Evolutionary conservation across 2,888 invertebrate genomes (phyloP).

Genomic region (Myopa tessellatipennis): DNA sequence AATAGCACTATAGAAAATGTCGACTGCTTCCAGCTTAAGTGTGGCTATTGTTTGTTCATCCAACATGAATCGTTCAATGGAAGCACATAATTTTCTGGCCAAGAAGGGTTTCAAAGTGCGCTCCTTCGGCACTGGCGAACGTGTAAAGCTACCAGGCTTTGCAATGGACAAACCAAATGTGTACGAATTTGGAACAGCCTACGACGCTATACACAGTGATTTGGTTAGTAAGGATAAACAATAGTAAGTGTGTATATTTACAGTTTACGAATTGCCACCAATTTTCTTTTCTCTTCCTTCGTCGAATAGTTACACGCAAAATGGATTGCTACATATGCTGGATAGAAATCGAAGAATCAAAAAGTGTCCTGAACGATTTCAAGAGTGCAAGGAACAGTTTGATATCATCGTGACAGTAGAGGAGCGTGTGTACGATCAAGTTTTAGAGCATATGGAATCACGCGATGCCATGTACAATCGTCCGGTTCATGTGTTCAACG

Average conservation of each 20-base stretch:
- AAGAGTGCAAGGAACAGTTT: constrained; percentile 87
- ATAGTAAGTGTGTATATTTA: constrained; percentile 72
- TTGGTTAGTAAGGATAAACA: constrained; percentile 89
- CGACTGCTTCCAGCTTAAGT: constrained; percentile 70
- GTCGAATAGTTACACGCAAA: constrained; percentile 86
- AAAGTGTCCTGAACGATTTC: constrained; percentile 93
- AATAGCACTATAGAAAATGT: constrained; percentile 52
- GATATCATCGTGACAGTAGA: constrained; percentile 97
- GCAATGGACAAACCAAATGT: constrained; percentile 94
- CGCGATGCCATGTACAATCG: constrained; percentile 83
- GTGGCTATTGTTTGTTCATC: constrained; percentile 98
- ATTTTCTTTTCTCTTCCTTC: constrained; percentile 21
- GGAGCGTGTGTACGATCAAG: constrained; percentile 98
- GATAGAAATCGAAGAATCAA: constrained; percentile 98
- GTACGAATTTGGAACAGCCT: constrained; percentile 95
- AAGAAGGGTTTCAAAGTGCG: constrained; percentile 97
- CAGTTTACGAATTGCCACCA: neutral
- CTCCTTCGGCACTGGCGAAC: constrained; percentile 93
- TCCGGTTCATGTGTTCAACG: constrained; percentile 95
- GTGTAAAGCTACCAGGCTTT: constrained; percentile 96
- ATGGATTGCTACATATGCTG: constrained; percentile 97
- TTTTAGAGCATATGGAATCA: constrained; percentile 91
- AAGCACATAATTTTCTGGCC: constrained; percentile 96
- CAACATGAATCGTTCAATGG: constrained; percentile 99
- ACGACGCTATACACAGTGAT: constrained; percentile 96